These are phyloP conservation scores for Polyploca ridens DNA, from an alignment of 2,888 invertebrate species.

Conservation along the genomic window DNA sequence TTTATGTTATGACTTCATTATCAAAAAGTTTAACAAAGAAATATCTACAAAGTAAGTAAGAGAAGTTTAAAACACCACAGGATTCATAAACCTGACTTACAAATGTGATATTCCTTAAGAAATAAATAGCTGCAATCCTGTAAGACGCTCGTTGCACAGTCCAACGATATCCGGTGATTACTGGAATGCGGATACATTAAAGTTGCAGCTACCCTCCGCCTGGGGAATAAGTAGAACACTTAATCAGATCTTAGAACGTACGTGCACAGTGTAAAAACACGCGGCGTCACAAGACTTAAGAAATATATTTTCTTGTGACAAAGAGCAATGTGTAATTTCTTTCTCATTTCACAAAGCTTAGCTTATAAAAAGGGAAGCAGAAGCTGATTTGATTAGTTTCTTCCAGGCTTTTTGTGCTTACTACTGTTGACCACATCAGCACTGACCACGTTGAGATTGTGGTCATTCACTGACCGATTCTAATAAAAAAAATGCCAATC, in stretches of 20 bases:
- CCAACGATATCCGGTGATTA: slow-evolving; percentile 7
- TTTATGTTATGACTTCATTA: too few species aligned
- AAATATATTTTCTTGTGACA: neutral
- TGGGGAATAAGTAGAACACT: slow-evolving; percentile 8
- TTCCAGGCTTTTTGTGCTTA: too few species aligned
- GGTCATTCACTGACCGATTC: too few species aligned
- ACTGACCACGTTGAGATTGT: too few species aligned
- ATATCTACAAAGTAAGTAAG: too few species aligned
- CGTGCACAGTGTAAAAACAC: neutral
- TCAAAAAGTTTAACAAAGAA: too few species aligned
- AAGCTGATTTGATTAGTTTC: too few species aligned
- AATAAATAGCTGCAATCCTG: neutral
- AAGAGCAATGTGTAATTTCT: neutral
- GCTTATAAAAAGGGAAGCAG: too few species aligned
- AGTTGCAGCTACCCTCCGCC: slow-evolving; percentile 9
- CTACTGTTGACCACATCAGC: too few species aligned
- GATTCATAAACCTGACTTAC: neutral
- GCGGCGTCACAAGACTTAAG: neutral
- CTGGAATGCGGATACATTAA: slow-evolving; percentile 1
- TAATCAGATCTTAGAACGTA: slow-evolving; percentile 8
- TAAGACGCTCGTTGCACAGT: neutral
- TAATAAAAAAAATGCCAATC: too few species aligned
- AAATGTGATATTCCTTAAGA: neutral
- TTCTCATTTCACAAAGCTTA: neutral
- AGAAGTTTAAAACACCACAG: neutral